Base-by-base conservation (phyloP, 2,797 vertebrate genomes). In the Fundulus diaphanus region DNA sequence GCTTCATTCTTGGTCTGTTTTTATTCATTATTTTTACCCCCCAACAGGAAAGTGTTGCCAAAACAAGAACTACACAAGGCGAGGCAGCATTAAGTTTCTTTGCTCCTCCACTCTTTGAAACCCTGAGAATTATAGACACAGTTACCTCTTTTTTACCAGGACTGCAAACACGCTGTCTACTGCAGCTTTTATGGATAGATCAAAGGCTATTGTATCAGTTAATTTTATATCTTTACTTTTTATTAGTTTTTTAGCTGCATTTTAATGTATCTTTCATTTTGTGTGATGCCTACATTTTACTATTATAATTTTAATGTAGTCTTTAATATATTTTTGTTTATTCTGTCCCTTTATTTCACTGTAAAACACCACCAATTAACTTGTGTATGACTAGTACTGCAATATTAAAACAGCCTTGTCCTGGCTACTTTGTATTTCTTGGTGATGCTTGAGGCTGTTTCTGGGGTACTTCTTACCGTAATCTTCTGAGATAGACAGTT, bases 401-500 rank as follows among this genome's bases (percentile, higher is more conserved):
- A 66, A 5, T 13, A 40, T 15, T 61, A 35, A 35, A 24, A 65
- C 27, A 65, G 12, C 11, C 22, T 40, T 12, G 37, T 11, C 27
- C 22, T 67, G 7, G 61, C 2, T 65, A 40, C 16, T 27, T 31
- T 48, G 27, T 35, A 24, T 37, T 40, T 22, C 24, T 27, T 18
- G 42, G 49, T 42, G 57, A 35, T 20, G 31, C 57, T 61, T 61
- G 59, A 33, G 63, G 70, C 66, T 65, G 67, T 71, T 84, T 59
- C 80, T 27, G 0, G 22, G 33, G 7, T 77, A 57, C 73, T 70
- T 77, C 65, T 51, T 27, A 68, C 61, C 63, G 76, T 27, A 59
- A 56, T 80, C 54, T 69, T 48, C 37, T 66, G 51, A 63, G 54
- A 72, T 46, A 73, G 67, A 48, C 72, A 81, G 77, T 84, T 88